These are phyloP conservation scores for Apostichopus japonicus DNA, from an alignment of 35 echinoderm and acorn worm species.

Conservation along the genomic window DNA sequence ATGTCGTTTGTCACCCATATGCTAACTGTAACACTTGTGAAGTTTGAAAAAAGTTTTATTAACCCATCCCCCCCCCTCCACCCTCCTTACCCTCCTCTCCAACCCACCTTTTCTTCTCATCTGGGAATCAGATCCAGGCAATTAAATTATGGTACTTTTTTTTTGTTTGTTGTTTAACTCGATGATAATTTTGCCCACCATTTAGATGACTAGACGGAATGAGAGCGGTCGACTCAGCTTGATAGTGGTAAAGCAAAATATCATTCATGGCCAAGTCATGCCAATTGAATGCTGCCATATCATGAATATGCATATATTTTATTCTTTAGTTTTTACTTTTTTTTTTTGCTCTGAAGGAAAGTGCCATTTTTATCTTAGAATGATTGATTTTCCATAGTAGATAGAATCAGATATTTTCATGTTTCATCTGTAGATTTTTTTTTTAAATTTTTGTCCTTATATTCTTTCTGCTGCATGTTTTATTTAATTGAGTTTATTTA, in stretches of 20 bases:
- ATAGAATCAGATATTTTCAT: no score
- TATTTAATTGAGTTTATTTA: no score
- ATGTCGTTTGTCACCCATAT: no score
- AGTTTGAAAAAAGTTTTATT: no score
- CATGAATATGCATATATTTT: slow-evolving; percentile 17
- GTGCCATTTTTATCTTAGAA: not conserved
- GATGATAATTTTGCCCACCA: slow-evolving; percentile 39
- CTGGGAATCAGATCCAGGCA: no score
- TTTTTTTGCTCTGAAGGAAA: not conserved
- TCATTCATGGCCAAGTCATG: slow-evolving; percentile 5
- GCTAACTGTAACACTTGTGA: no score
- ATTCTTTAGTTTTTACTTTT: not conserved
- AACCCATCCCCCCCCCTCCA: no score
- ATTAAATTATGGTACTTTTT: not conserved
- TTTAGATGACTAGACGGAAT: slow-evolving; percentile 22
- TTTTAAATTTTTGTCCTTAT: not conserved
- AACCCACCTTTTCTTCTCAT: not conserved
- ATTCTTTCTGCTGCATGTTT: not conserved
- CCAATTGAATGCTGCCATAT: slow-evolving; percentile 30
- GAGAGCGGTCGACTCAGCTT: slow-evolving; percentile 7
- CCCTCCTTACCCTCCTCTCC: not conserved
- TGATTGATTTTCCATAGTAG: not conserved
- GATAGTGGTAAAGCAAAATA: slow-evolving; percentile 17
- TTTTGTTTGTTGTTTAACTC: slow-evolving; percentile 12
- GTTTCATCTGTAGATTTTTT: not conserved